These are phyloP conservation scores for Phenacoccus solenopsis DNA, from an alignment of 1,140 invertebrate species.

Conservation along the genomic window DNA sequence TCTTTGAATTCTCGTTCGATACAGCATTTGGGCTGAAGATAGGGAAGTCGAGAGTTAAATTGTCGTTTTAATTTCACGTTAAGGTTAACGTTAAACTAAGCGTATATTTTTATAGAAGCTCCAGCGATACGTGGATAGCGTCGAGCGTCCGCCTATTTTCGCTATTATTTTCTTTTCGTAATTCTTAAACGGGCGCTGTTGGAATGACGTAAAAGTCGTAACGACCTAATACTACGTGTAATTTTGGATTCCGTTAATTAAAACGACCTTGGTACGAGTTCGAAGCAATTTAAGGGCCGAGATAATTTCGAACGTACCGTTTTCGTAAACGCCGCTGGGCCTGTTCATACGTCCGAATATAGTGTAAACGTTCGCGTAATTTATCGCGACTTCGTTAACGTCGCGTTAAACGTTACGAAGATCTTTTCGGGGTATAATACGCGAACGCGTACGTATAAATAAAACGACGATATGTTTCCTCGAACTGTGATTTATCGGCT, in stretches of 20 bases:
- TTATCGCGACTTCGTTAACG: background rate
- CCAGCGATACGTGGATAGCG: background rate
- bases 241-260: background rate
- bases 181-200: background rate
- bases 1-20: background rate
- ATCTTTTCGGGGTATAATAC: background rate
- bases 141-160: background rate
- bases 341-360: too few species aligned
- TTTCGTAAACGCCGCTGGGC: too few species aligned
- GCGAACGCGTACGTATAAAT: background rate
- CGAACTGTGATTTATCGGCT: background rate
- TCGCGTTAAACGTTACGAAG: background rate
- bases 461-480: background rate
- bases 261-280: background rate
- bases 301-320: too few species aligned
- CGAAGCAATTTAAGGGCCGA: background rate
- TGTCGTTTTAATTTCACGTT: conserved; percentile 2
- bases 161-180: background rate
- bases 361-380: background rate
- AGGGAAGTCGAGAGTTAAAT: background rate
- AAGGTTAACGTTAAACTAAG: conserved; percentile 2
- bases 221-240: background rate
- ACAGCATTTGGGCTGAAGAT: background rate
- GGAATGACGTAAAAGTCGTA: background rate
- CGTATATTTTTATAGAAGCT: background rate